These are phyloP conservation scores for Phymatocera aterrima DNA, from an alignment of 2,888 invertebrate species.

Conservation along the genomic window DNA sequence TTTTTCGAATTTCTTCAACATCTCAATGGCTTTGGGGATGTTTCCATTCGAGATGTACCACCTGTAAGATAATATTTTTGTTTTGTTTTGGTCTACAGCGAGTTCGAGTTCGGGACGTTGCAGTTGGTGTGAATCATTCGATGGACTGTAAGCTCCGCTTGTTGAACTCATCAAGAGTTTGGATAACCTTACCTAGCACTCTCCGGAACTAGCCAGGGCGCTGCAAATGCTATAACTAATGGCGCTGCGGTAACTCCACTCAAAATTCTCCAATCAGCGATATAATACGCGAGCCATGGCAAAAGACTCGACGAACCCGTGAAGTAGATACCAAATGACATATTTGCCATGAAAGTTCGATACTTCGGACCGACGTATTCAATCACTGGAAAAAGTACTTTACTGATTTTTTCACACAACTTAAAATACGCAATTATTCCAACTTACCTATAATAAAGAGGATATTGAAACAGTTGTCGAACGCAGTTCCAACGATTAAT, in stretches of 20 bases:
- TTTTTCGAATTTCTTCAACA: too few relatives aligned
- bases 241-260: conserved; percentile 87
- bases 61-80: conserved; percentile 71
- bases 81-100: too few relatives aligned
- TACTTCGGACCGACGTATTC: conserved; percentile 94
- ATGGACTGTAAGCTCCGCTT: too few relatives aligned
- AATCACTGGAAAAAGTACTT: conserved; percentile 80
- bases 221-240: conserved; percentile 82
- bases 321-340: conserved; percentile 93
- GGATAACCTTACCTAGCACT: conserved; percentile 79
- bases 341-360: conserved; percentile 93
- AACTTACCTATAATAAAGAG: conserved; percentile 91
- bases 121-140: too few relatives aligned
- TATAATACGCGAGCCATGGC: conserved; percentile 90
- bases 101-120: too few relatives aligned
- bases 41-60: conserved; percentile 92
- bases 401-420: background rate
- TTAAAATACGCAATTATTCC: background rate
- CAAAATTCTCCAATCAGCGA: conserved; percentile 88
- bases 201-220: conserved; percentile 88
- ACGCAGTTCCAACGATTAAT: conserved; percentile 90
- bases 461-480: conserved; percentile 94
- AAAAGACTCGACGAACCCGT: conserved; percentile 86
- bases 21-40: too few relatives aligned
- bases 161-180: too few relatives aligned